Evolutionary conservation across 2,797 vertebrate genomes (phyloP), one percentile per base, ranked within the genome.

Genomic region (Fistularia tabacaria): DNA sequence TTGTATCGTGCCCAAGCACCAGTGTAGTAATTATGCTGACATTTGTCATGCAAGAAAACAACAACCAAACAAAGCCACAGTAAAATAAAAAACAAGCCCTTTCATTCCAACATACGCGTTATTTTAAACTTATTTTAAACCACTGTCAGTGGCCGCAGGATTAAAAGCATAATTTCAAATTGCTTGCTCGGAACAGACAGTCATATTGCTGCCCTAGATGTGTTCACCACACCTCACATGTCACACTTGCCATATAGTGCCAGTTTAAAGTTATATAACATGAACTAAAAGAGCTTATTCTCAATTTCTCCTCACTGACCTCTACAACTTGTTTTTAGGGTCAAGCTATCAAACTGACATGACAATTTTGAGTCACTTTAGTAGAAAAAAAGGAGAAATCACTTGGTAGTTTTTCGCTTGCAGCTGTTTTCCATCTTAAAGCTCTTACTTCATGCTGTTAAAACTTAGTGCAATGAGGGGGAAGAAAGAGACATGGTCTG

Each of bases 401-500:
- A 25, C 25, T 25, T 5, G 25, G 25, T 25, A 25, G 25, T 25
- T 25, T 64, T 73, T 78, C 50, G 62, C 73, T 62, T 49, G 61
- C 88, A 89, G 85, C 81, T 88, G 85, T 81, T 91, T 91, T 87
- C 77, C 82, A 88, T 87, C 81, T 75, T 46, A 37, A 57, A 66
- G 67, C 54, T 73, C 62, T 87, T 84, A 80, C 74, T 88, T 87
- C 69, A 85, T 82, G 66, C 80, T 85, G 72, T 72, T 89, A 81
- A 87, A 91, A 87, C 62, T 43, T 59, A 85, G 79, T 66, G 65
- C 79, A 85, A 80, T 80, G 68, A 79, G 69, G 59, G 80, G 69
- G 69, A 80, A 82, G 82, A 81, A 82, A 68, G 55, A 79, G 64
- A 59, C 67, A 55, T 69, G 73, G 83, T 85, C 81, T 90, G 85